Conservation (phyloP, 2,888 invertebrate genomes). For the Acronicta leporina region DNA sequence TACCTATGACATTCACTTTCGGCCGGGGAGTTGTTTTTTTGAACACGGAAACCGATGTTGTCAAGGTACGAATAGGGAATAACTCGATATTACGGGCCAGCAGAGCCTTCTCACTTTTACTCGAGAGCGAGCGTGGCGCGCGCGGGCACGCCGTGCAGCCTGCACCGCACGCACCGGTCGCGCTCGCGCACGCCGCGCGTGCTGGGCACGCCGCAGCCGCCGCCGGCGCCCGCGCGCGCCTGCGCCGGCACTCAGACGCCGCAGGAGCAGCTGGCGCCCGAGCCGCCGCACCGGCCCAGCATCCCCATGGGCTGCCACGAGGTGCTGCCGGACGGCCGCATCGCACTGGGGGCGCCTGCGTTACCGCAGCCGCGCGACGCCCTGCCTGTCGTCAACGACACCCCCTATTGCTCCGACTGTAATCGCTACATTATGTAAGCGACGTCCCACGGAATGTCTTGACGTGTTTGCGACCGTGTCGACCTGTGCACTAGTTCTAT, state of each 20-base stretch:
- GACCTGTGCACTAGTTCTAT: conserved; percentile 82
- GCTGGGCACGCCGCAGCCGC: conserved; percentile 73
- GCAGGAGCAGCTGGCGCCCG: conserved; percentile 70
- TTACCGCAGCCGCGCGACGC: conserved; percentile 67
- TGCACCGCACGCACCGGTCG: conserved; percentile 85
- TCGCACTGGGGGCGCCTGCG: conserved; percentile 80
- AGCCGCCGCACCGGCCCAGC: conserved; percentile 83
- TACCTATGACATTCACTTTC: neutral
- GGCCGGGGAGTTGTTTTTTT: neutral
- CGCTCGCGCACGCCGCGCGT: conserved; percentile 82
- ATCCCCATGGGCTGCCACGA: conserved; percentile 88
- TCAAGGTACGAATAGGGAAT: conserved; percentile 66
- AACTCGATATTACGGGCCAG: conserved; percentile 77
- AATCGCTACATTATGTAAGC: conserved; percentile 96
- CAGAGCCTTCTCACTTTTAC: conserved; percentile 91
- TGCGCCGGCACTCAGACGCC: conserved; percentile 84
- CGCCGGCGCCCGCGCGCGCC: conserved; percentile 64
- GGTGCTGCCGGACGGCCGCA: conserved; percentile 85
- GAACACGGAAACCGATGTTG: conserved; percentile 34
- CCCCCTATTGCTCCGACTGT: conserved; percentile 94
- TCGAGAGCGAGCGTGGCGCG: conserved; percentile 94
- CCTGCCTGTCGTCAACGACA: conserved; percentile 87
- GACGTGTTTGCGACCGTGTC: conserved; percentile 88
- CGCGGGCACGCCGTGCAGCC: conserved; percentile 90
- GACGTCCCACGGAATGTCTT: conserved; percentile 83